phyloP scores from a whole-genome alignment of 2,797 vertebrate genomes.

The Cichlasoma orientale region DNA sequence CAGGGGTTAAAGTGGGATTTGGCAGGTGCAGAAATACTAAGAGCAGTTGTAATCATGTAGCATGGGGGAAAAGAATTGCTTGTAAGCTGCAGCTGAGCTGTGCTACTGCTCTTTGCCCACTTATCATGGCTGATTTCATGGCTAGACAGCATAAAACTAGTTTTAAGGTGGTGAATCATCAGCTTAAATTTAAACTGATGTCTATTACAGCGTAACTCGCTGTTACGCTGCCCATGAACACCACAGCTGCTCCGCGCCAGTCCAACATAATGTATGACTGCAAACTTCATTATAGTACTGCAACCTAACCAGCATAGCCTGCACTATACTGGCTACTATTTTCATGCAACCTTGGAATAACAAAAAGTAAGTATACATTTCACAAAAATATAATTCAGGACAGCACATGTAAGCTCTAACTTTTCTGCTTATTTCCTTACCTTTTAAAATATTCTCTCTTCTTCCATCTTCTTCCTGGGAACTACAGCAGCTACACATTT shows the following conservation, averaged over 20 bases:
- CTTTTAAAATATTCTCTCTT: background rate
- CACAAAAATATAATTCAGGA: background rate
- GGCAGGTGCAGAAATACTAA: background rate
- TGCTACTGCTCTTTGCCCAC: background rate
- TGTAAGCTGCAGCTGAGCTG: background rate
- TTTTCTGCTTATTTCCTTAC: background rate
- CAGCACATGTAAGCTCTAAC: background rate
- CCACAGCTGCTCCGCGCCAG: background rate
- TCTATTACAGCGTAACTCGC: background rate
- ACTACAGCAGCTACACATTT: too few species aligned
- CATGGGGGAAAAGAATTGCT: background rate
- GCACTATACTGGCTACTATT: background rate
- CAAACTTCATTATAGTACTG: background rate
- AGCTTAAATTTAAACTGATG: background rate
- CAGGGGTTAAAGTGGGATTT: accelerated
- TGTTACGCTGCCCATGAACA: background rate
- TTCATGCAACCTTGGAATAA: background rate
- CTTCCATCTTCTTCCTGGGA: background rate
- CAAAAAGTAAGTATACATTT: background rate
- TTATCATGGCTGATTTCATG: too few species aligned
- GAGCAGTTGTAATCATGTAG: background rate
- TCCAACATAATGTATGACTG: background rate
- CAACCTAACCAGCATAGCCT: background rate
- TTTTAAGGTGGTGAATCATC: too few species aligned
- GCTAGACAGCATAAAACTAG: background rate